These are phyloP conservation scores for Aphodius granarius DNA, from an alignment of 2,888 invertebrate genomes.

Conservation along the genomic window DNA sequence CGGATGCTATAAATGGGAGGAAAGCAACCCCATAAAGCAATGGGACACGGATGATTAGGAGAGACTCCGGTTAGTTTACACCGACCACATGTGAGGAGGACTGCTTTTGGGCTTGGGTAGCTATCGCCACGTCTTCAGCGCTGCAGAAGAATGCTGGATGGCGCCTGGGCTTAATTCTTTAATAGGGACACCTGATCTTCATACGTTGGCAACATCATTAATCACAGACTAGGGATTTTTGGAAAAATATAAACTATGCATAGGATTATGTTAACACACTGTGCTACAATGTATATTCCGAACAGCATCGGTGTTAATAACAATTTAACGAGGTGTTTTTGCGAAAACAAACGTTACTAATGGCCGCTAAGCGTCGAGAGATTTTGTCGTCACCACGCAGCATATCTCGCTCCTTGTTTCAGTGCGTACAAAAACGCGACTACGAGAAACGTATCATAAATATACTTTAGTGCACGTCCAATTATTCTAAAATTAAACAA, in stretches of 20 bases:
- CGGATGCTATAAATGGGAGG: neutral
- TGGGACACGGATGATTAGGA: constrained; percentile 37
- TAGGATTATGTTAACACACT: too few relatives aligned
- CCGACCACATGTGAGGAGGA: constrained; percentile 29
- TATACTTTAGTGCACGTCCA: neutral
- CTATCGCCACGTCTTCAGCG: constrained; percentile 21
- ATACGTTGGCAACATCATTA: neutral
- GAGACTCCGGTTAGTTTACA: constrained; percentile 28
- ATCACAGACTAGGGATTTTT: neutral
- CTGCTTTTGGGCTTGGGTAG: constrained; percentile 5
- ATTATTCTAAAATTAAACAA: neutral
- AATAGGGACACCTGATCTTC: neutral
- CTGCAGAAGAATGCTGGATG: constrained; percentile 5
- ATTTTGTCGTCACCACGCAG: neutral
- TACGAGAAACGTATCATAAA: neutral
- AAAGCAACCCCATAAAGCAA: constrained; percentile 13
- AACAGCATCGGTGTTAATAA: neutral
- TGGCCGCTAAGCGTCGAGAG: neutral
- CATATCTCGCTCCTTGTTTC: neutral
- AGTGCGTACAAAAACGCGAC: neutral
- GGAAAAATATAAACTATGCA: too few relatives aligned
- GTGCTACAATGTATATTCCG: neutral
- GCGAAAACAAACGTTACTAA: neutral
- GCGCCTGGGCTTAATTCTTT: constrained; percentile 7
- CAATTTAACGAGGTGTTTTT: neutral